Conservation (phyloP, 2,888 invertebrate genomes). For the Clusia tigrina region DNA sequence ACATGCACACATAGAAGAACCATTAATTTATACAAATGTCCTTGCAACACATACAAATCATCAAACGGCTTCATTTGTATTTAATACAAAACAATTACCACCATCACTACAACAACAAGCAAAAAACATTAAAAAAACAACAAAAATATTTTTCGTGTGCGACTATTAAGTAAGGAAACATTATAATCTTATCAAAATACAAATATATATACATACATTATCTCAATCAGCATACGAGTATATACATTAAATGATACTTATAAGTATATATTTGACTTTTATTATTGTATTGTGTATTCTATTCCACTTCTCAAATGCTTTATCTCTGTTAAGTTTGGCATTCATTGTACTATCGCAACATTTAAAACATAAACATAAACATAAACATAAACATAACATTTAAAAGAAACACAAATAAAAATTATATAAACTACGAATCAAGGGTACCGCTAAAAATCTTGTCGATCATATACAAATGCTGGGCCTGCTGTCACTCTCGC, state of each 20-base stretch:
- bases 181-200: conserved; percentile 16
- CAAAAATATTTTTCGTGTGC: conserved; percentile 7
- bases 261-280: conserved; percentile 36
- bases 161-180: not conserved
- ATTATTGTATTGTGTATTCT: too few species aligned
- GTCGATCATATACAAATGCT: too few species aligned
- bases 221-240: conserved; percentile 14
- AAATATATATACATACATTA: conserved; percentile 23
- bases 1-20: conserved; percentile 13
- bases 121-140: conserved; percentile 20
- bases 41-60: conserved; percentile 35
- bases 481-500: too few species aligned
- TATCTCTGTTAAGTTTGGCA: conserved; percentile 53
- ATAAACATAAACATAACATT: too few species aligned
- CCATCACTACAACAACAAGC: conserved; percentile 29
- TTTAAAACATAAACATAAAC: too few species aligned
- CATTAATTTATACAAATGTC: conserved; percentile 3
- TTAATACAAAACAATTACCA: conserved; percentile 16
- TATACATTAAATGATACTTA: conserved; percentile 25
- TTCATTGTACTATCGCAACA: too few species aligned
- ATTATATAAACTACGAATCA: too few species aligned
- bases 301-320: conserved; percentile 50
- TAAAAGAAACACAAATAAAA: not conserved
- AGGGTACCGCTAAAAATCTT: too few species aligned
- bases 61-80: conserved; percentile 41